Percentiles rank a stretch among this genome's conserved stretches.
Conservation (phyloP, 2,797 vertebrate species). For the Amphiprion clarkii region DNA sequence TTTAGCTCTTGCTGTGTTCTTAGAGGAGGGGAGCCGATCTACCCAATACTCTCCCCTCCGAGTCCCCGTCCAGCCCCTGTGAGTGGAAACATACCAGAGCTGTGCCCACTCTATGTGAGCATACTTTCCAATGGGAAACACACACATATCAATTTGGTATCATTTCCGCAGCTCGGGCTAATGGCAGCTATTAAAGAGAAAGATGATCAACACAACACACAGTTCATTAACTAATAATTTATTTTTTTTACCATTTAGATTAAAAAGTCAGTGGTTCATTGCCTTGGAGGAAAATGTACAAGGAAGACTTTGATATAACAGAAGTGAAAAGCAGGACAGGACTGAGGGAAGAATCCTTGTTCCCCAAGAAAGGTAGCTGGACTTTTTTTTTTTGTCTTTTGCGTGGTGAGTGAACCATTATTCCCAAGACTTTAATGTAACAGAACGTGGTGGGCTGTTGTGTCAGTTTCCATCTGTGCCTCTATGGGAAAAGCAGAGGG, state of each 20-base stretch:
- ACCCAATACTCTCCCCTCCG: slow-evolving; percentile 9
- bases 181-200: slow-evolving; percentile 49
- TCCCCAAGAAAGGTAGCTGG: slow-evolving; percentile 43
- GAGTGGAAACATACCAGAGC: slow-evolving; percentile 70
- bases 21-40: slow-evolving; percentile 43
- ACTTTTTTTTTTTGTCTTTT: slow-evolving; percentile 19
- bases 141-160: slow-evolving; percentile 44
- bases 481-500: slow-evolving; percentile 55
- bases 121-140: slow-evolving; percentile 55
- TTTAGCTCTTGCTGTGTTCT: slow-evolving; percentile 59
- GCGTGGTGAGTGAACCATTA: slow-evolving; percentile 26
- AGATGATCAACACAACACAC: slow-evolving; percentile 69
- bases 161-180: slow-evolving; percentile 38
- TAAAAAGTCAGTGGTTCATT: slow-evolving; percentile 87
- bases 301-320: slow-evolving; percentile 75
- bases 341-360: slow-evolving; percentile 44
- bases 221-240: slow-evolving; percentile 87
- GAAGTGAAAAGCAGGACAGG: slow-evolving; percentile 54
- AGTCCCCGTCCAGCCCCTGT: slow-evolving; percentile 37
- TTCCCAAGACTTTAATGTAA: slow-evolving; percentile 38
- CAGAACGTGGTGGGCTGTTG: slow-evolving; percentile 48
- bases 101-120: slow-evolving; percentile 30
- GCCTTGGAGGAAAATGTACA: slow-evolving; percentile 83
- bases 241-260: slow-evolving; percentile 84
- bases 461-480: slow-evolving; percentile 48